A percentile compares a stretch with the other conserved stretches of the same genome.
Evolutionary conservation across 2,888 invertebrate species (phyloP).

Genomic region (Spilarctia lutea): DNA sequence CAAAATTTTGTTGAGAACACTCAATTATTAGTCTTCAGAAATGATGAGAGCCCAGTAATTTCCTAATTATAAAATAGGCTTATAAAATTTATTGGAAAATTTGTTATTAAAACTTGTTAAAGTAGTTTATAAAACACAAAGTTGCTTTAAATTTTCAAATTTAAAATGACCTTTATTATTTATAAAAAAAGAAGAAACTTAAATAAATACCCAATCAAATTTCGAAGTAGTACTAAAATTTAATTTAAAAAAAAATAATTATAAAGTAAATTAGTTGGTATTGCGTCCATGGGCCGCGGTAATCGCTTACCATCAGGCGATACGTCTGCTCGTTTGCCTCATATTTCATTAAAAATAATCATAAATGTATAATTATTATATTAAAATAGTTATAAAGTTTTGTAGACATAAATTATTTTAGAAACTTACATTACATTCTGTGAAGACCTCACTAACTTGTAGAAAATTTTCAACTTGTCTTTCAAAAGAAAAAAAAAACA

Average conservation of each 20-base stretch:
- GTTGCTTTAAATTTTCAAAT: no score
- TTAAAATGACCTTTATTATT: no score
- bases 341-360: no score
- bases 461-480: constrained; percentile 22
- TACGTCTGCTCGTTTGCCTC: no score
- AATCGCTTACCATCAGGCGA: no score
- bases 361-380: constrained; percentile 1
- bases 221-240: not conserved
- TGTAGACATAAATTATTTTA: constrained; percentile 27
- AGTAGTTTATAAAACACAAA: not conserved
- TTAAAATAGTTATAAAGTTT: constrained; percentile 22
- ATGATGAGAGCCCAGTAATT: not conserved
- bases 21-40: not conserved
- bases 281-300: no score
- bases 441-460: constrained; percentile 17
- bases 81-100: not conserved
- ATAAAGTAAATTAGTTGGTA: no score
- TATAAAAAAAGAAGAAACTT: not conserved
- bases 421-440: constrained; percentile 49
- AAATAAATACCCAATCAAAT: not conserved
- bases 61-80: not conserved
- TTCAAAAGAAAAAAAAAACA: constrained; percentile 23
- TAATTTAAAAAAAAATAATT: no score
- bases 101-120: not conserved
- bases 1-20: not conserved